Percentiles rank a stretch among this genome's conserved stretches.
Conservation (phyloP, 2,113 vertebrate species). For the Tylochromis polylepis region DNA sequence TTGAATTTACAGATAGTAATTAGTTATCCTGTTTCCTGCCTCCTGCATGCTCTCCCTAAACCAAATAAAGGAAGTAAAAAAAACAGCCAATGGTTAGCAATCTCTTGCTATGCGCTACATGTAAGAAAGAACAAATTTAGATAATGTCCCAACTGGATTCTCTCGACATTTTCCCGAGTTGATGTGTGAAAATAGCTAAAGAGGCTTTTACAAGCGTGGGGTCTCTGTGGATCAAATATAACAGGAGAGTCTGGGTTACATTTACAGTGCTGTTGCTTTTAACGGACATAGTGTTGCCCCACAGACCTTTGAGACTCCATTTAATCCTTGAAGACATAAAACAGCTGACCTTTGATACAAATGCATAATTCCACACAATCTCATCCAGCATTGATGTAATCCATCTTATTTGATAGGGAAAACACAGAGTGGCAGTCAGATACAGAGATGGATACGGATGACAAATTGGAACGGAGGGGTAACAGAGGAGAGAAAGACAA, state of each 20-base stretch:
- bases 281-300: not conserved
- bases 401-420: slow-evolving; percentile 20
- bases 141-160: not conserved
- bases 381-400: slow-evolving; percentile 8
- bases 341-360: slow-evolving; percentile 34
- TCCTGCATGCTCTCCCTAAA: not conserved
- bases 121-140: not conserved
- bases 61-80: not conserved
- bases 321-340: slow-evolving; percentile 37
- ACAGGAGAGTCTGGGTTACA: not conserved
- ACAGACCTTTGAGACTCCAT: not conserved
- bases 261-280: not conserved
- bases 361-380: slow-evolving; percentile 28
- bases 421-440: not conserved
- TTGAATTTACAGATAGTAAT: not conserved
- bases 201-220: not conserved
- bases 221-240: not conserved
- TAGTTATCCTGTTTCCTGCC: not conserved
- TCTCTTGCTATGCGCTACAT: not conserved
- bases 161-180: not conserved
- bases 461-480: not conserved
- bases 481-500: slow-evolving; percentile 7
- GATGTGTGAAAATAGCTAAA: not conserved
- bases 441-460: not conserved
- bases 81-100: not conserved